phyloP scores from a whole-genome alignment of 2,113 vertebrate species.

The Lycocorax pyrrhopterus region DNA sequence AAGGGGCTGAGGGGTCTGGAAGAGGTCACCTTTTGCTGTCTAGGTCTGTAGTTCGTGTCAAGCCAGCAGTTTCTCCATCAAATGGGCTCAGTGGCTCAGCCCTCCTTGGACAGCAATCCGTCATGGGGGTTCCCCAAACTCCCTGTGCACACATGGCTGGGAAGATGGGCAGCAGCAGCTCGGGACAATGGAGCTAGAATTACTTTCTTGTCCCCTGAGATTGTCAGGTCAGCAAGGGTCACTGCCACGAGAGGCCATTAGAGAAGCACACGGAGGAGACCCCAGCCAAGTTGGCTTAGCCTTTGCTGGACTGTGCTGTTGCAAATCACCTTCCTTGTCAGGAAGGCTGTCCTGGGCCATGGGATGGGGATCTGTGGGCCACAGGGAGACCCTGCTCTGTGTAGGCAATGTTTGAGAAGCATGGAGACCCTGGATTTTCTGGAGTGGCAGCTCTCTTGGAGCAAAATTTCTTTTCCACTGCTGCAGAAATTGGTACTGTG shows the following conservation, averaged over 20 bases:
- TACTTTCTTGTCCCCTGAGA: neutral
- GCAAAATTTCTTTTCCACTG: neutral
- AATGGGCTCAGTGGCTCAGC: accelerated
- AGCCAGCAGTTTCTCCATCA: neutral
- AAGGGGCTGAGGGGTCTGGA: neutral
- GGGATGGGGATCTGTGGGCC: neutral
- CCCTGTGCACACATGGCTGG: neutral
- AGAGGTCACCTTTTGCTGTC: neutral
- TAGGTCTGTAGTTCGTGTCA: neutral
- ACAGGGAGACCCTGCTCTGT: neutral
- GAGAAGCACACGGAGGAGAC: neutral
- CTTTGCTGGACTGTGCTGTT: neutral
- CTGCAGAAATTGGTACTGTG: neutral
- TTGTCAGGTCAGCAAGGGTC: neutral
- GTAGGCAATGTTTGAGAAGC: neutral
- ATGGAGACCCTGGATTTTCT: neutral
- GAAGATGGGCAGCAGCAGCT: neutral
- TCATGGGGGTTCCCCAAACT: neutral
- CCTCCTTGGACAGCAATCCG: neutral
- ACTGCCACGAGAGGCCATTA: neutral
- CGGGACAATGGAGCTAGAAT: neutral
- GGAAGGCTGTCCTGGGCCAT: accelerated
- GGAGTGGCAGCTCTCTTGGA: neutral
- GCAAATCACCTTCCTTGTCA: neutral
- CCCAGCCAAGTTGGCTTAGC: neutral